A percentile compares a stretch with the other conserved stretches of the same genome.
These are phyloP conservation scores for Eubasilissa regina DNA, from an alignment of 1,140 invertebrate species.

Conservation along the genomic window DNA sequence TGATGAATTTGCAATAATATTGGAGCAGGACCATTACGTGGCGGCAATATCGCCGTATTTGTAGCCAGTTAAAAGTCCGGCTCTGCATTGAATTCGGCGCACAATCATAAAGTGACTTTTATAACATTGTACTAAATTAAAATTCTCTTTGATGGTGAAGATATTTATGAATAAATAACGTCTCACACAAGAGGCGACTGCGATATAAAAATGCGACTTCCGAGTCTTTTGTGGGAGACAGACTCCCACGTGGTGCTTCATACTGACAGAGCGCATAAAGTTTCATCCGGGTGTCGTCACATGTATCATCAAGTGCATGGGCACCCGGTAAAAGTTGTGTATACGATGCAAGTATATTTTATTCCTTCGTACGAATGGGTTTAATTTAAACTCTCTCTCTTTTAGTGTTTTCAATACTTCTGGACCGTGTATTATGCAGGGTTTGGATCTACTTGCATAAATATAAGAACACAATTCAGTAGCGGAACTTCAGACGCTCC, in stretches of 20 bases:
- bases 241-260: constrained; percentile 11
- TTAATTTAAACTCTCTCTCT: not conserved
- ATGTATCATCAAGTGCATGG: not conserved
- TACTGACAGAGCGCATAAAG: constrained; percentile 18
- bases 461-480: constrained; percentile 1
- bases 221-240: constrained; percentile 21
- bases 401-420: not conserved
- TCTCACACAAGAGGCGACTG: constrained; percentile 23
- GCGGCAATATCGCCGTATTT: too few species aligned
- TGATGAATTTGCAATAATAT: too few species aligned
- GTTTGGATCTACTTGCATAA: not conserved
- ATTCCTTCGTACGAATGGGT: not conserved
- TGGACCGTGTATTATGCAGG: not conserved
- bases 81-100: not conserved
- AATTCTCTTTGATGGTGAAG: constrained; percentile 21
- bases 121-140: constrained; percentile 30
- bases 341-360: not conserved
- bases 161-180: constrained; percentile 31
- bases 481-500: not conserved
- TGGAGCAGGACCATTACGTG: too few species aligned
- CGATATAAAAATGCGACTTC: constrained; percentile 32
- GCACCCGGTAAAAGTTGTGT: not conserved
- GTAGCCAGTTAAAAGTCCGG: not conserved
- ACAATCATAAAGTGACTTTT: constrained; percentile 30
- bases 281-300: constrained; percentile 4